Evolutionary conservation across 2,888 invertebrate species (phyloP).

Genomic region (Thera britannica): DNA sequence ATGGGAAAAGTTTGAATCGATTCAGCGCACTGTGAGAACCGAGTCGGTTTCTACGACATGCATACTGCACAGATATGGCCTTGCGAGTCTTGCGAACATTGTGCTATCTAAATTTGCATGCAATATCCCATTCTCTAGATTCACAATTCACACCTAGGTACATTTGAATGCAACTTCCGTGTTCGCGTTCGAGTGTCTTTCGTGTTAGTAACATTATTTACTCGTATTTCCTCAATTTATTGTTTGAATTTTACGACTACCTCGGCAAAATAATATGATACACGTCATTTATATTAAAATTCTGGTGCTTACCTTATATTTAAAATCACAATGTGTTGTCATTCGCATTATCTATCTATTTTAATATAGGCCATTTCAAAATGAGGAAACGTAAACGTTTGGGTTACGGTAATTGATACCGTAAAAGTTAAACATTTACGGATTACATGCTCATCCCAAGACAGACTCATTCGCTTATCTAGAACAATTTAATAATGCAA

Average conservation of each 20-base stretch:
- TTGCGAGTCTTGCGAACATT: slow-evolving; percentile 19
- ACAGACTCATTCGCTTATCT: not conserved
- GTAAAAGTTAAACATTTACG: slow-evolving; percentile 1
- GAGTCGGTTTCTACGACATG: slow-evolving; percentile 43
- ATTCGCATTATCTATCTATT: too few relatives aligned
- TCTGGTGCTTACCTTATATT: too few relatives aligned
- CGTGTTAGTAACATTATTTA: slow-evolving; percentile 4
- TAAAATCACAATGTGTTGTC: too few relatives aligned
- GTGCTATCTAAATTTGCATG: slow-evolving; percentile 37
- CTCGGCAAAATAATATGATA: too few relatives aligned
- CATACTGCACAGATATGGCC: slow-evolving; percentile 32
- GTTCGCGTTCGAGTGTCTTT: not conserved
- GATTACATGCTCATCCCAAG: slow-evolving; percentile 10
- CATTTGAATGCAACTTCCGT: slow-evolving; percentile 24
- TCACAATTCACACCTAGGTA: slow-evolving; percentile 23
- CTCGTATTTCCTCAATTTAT: not conserved
- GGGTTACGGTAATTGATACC: too few relatives aligned
- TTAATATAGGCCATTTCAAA: not conserved
- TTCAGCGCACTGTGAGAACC: slow-evolving; percentile 48
- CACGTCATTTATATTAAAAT: too few relatives aligned
- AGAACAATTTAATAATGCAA: slow-evolving; percentile 1
- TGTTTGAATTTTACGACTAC: not conserved
- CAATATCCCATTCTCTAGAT: slow-evolving; percentile 34
- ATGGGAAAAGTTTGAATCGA: slow-evolving; percentile 72
- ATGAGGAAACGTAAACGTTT: not conserved